Percentiles rank a stretch among this genome's conserved stretches.
phyloP scores from a whole-genome alignment of 2,113 vertebrate genomes.

The Ginglymostoma cirratum region DNA sequence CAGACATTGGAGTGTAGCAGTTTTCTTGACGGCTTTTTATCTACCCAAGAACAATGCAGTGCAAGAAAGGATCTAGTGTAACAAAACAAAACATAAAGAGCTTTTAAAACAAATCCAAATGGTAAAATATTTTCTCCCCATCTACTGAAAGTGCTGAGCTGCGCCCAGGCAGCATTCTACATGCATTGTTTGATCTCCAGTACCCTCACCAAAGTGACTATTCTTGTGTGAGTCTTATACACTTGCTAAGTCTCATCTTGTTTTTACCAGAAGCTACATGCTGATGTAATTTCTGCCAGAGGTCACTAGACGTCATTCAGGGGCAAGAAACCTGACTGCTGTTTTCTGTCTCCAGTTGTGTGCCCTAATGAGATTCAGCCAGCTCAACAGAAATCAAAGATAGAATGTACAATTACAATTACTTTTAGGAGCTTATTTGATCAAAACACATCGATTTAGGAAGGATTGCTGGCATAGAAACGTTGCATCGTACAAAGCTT shows the following conservation, averaged over 20 bases:
- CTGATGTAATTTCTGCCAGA: not conserved
- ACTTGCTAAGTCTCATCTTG: not conserved
- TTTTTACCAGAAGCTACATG: not conserved
- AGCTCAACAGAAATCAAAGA: not conserved
- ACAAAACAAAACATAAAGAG: not conserved
- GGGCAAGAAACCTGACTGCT: not conserved
- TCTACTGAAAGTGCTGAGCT: not conserved
- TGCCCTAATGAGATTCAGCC: not conserved
- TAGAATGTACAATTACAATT: not conserved
- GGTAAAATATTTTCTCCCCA: not conserved
- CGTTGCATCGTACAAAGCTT: not conserved
- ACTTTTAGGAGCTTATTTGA: not conserved
- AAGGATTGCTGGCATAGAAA: not conserved
- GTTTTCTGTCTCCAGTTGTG: not conserved
- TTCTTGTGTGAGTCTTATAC: not conserved
- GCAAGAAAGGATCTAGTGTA: not conserved
- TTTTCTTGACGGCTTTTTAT: not conserved
- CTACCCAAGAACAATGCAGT: not conserved
- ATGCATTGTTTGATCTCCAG: not conserved
- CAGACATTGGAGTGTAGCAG: not conserved
- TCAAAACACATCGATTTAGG: not conserved
- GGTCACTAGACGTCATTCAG: not conserved
- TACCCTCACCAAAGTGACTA: not conserved
- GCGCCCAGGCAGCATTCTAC: not conserved
- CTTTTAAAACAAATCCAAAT: not conserved